Evolutionary conservation across 2,888 invertebrate species (phyloP), one percentile per base, ranked within the genome.

Genomic region (Amphimallon solstitiale): DNA sequence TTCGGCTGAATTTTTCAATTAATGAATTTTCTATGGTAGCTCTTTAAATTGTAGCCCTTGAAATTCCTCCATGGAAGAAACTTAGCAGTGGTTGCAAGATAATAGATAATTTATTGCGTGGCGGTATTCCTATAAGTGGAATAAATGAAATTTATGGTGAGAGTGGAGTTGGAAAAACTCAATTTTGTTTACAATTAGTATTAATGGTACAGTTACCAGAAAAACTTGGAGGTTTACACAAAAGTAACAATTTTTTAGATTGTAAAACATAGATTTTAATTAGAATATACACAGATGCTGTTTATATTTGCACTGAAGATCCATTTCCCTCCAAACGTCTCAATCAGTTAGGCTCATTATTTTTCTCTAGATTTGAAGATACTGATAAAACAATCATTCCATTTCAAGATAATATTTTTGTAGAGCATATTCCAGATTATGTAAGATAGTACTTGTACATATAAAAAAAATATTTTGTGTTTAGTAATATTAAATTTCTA

Each of bases 131-230:
- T 48, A 82, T 82, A 71, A 86, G 87, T 70, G 89, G 91, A 21
- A 85, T 94, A 56, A 90, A 90, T 63, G 94, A 94, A 85, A 84
- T 95, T 72, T 89, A 87, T 78, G 94, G 94, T n/a, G 89, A 90
- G 80, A 92, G 92, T 83, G 91, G 92, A 12, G 86, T 87, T 73
- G 94, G 94, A 4, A 94, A 94, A 84, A 93, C 93, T 0, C 94
- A 94, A 79, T 77, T 94, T 45, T 90, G 89, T 71, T 82, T 94
- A 54, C 92, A 93, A 81, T 79, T 92, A 23, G 86, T 89, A 35
- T 81, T 92, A 15, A 86, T 86, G 66, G 88, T 87, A 67, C 92
- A 92, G 81, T 80, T 86, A 68, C 85, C 87, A 1, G 46, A 59
- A 45, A 72, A 76, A 72, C 79, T 78, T 51, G 87, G 88, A 29